A percentile compares a stretch with the other conserved stretches of the same genome.
These are phyloP conservation scores for Apogon hyalosoma DNA, from an alignment of 2,797 vertebrate species.

Conservation along the genomic window DNA sequence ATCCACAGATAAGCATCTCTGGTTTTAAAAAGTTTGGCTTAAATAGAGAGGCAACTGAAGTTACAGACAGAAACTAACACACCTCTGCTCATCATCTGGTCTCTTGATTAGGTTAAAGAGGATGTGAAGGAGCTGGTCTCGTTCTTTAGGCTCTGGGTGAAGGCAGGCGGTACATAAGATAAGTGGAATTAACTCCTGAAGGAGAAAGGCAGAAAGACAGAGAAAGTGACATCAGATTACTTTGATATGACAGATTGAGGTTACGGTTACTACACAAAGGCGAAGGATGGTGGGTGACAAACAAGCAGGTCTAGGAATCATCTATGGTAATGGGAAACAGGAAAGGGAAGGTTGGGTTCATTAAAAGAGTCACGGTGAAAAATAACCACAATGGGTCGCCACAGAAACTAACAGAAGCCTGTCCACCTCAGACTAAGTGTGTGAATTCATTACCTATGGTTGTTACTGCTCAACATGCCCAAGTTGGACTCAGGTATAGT, in stretches of 20 bases:
- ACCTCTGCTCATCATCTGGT: constrained; percentile 98
- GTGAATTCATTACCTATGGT: constrained; percentile 32
- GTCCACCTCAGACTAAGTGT: constrained; percentile 25
- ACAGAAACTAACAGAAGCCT: constrained; percentile 41
- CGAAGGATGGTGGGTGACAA: constrained; percentile 25
- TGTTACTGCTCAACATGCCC: constrained; percentile 35
- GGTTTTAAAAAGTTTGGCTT: too few species aligned
- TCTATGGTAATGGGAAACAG: neutral
- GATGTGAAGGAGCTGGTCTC: constrained; percentile 98
- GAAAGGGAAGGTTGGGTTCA: constrained; percentile 2
- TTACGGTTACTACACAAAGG: constrained; percentile 26
- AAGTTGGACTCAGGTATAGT: constrained; percentile 30
- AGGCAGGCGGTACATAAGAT: constrained; percentile 98
- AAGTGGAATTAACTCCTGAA: constrained; percentile 96
- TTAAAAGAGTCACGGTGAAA: constrained; percentile 27
- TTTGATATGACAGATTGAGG: neutral
- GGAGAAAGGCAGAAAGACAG: constrained; percentile 54
- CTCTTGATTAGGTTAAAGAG: constrained; percentile 99
- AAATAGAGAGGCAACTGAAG: neutral
- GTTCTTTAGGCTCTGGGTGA: constrained; percentile 97
- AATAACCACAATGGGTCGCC: constrained; percentile 27
- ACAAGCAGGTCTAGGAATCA: constrained; percentile 43
- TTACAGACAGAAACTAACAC: constrained; percentile 20
- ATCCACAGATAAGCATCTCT: too few species aligned
- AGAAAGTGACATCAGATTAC: constrained; percentile 32